Percentiles rank a stretch among this genome's conserved stretches.
These are phyloP conservation scores for Todiramphus chloris DNA, from an alignment of 2,113 vertebrate genomes.

Conservation along the genomic window DNA sequence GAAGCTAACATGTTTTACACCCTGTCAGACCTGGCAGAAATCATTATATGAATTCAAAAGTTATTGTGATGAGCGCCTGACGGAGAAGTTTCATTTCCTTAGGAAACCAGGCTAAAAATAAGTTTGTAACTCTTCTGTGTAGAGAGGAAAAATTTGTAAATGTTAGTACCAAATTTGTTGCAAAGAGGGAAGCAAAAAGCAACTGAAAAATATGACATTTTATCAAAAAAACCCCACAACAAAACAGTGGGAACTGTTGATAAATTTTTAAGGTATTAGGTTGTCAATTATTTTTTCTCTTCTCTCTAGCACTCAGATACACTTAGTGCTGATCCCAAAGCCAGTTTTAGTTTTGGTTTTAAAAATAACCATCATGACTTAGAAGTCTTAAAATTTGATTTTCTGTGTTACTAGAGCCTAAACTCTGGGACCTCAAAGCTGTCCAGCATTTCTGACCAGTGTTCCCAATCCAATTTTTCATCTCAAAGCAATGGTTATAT, in stretches of 20 bases:
- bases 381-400: neutral
- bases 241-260: neutral
- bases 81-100: constrained; percentile 67
- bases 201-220: neutral
- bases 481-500: neutral
- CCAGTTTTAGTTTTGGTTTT: neutral
- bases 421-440: neutral
- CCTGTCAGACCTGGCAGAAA: constrained; percentile 40
- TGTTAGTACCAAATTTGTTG: neutral
- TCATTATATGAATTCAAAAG: constrained; percentile 26
- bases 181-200: neutral
- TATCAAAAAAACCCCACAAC: neutral
- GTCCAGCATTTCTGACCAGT: neutral
- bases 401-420: neutral
- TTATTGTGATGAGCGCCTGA: constrained; percentile 46
- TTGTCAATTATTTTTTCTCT: neutral
- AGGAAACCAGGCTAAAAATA: constrained; percentile 65
- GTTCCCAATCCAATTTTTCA: neutral
- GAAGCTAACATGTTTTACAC: neutral
- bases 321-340: neutral
- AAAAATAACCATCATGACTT: neutral
- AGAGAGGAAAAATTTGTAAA: neutral
- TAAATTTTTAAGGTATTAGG: neutral
- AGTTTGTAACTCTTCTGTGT: neutral
- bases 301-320: neutral